Evolutionary conservation across 2,888 invertebrate species (phyloP).

Genomic region (Leucoptera coffeella): DNA sequence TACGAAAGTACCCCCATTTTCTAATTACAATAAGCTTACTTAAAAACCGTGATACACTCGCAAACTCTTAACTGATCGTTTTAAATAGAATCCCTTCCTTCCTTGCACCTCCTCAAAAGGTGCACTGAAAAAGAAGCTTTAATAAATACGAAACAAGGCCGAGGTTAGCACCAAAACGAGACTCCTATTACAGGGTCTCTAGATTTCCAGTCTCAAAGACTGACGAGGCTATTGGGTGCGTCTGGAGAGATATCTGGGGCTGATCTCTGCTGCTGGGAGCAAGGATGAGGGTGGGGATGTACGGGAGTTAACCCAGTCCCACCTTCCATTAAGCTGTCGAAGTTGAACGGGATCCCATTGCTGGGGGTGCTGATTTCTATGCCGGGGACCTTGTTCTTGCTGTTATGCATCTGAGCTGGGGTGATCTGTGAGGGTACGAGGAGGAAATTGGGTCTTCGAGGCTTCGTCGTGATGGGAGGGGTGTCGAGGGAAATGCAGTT

Average conservation of each 20-base stretch:
- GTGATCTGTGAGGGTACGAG: slow-evolving; percentile 57
- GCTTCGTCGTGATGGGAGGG: slow-evolving; percentile 26
- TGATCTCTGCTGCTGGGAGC: slow-evolving; percentile 71
- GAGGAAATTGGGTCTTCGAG: slow-evolving; percentile 68
- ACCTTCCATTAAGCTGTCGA: slow-evolving; percentile 89
- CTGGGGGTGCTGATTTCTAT: slow-evolving; percentile 84
- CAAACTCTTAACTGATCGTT: too few species aligned
- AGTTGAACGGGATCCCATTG: slow-evolving; percentile 82
- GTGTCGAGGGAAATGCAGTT: slow-evolving; percentile 18
- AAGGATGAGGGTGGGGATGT: slow-evolving; percentile 52
- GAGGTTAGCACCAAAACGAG: too few species aligned
- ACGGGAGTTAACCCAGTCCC: slow-evolving; percentile 90
- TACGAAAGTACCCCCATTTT: too few species aligned
- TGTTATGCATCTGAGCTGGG: slow-evolving; percentile 46
- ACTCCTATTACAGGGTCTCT: too few species aligned
- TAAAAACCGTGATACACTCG: too few species aligned
- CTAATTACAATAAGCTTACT: too few species aligned
- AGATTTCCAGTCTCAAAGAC: slow-evolving; percentile 78
- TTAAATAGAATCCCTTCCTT: too few species aligned
- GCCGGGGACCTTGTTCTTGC: slow-evolving; percentile 63
- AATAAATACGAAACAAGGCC: too few species aligned
- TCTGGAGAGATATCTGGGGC: slow-evolving; percentile 70
- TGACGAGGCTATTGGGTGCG: slow-evolving; percentile 71
- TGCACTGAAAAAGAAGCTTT: too few species aligned
- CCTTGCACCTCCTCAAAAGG: too few species aligned